Evolutionary conservation across 2,888 invertebrate species (phyloP).

Genomic region (Hypolimnas misippus): DNA sequence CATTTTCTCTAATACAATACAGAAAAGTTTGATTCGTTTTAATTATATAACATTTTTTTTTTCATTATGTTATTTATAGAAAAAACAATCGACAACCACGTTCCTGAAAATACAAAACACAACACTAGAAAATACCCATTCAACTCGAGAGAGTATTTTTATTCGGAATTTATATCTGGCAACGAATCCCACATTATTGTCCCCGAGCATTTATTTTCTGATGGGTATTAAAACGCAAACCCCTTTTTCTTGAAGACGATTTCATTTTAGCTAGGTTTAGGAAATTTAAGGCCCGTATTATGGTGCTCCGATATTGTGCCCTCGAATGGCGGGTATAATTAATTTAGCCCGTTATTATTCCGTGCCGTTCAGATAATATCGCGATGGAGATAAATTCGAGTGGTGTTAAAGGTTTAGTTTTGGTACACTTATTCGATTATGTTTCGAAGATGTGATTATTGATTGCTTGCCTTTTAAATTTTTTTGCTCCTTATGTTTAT

Average conservation of each 20-base stretch:
- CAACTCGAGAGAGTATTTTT: slow-evolving; percentile 71
- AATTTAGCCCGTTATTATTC: slow-evolving; percentile 79
- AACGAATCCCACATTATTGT: slow-evolving; percentile 83
- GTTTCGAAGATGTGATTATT: not conserved
- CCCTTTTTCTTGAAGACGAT: slow-evolving; percentile 81
- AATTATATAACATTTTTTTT: no score
- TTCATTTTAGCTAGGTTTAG: slow-evolving; percentile 83
- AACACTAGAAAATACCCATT: slow-evolving; percentile 52
- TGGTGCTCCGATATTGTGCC: slow-evolving; percentile 65
- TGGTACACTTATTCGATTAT: not conserved
- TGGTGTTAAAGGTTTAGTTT: not conserved
- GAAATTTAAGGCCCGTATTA: slow-evolving; percentile 78
- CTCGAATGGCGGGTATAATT: slow-evolving; percentile 70
- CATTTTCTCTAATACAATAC: no score
- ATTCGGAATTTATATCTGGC: slow-evolving; percentile 81
- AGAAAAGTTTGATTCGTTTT: no score
- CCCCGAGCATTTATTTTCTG: slow-evolving; percentile 80
- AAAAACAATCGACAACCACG: slow-evolving; percentile 3
- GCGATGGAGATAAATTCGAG: slow-evolving; percentile 52
- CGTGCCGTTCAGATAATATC: slow-evolving; percentile 70
- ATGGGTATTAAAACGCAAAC: slow-evolving; percentile 82
- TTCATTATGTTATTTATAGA: no score
- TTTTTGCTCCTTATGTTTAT: no score
- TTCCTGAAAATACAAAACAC: slow-evolving; percentile 26
- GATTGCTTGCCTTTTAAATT: no score